A percentile compares a stretch with the other conserved stretches of the same genome.
Conservation (phyloP, 2,797 vertebrate genomes). For the Amblyraja radiata region DNA sequence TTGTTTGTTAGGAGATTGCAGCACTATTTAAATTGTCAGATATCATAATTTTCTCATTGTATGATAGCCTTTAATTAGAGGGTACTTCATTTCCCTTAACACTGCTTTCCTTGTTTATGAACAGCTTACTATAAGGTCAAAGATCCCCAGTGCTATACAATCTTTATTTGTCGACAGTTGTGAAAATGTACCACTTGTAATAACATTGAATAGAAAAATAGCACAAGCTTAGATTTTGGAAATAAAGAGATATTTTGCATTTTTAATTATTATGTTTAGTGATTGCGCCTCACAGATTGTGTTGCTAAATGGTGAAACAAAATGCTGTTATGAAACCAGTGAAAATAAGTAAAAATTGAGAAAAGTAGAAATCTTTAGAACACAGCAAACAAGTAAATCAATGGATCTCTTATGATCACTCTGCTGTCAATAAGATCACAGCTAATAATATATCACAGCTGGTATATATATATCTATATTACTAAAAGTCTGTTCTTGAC, state of each 20-base stretch:
- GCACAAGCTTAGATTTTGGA: not conserved
- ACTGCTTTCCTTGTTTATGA: slow-evolving; percentile 31
- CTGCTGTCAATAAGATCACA: too few relatives aligned
- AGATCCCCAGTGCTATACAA: not conserved
- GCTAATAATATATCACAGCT: too few relatives aligned
- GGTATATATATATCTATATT: too few relatives aligned
- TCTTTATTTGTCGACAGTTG: not conserved
- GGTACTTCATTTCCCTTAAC: slow-evolving; percentile 34
- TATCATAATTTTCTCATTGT: slow-evolving; percentile 39
- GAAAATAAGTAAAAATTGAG: not conserved
- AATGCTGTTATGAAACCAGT: not conserved
- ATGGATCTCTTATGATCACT: too few relatives aligned
- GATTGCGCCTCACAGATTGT: not conserved
- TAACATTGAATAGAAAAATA: not conserved
- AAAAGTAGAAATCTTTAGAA: too few relatives aligned
- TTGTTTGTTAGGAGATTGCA: slow-evolving; percentile 21
- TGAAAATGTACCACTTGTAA: not conserved
- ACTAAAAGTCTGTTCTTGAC: too few relatives aligned
- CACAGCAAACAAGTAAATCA: too few relatives aligned
- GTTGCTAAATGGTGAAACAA: not conserved
- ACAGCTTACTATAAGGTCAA: slow-evolving; percentile 27
- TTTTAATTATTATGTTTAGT: not conserved
- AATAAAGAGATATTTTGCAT: not conserved
- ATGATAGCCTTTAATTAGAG: slow-evolving; percentile 36
- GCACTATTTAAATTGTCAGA: slow-evolving; percentile 36